A percentile compares a stretch with the other conserved stretches of the same genome.
These are phyloP conservation scores for Metopia argyrocephala DNA, from an alignment of 2,888 invertebrate species.

Conservation along the genomic window DNA sequence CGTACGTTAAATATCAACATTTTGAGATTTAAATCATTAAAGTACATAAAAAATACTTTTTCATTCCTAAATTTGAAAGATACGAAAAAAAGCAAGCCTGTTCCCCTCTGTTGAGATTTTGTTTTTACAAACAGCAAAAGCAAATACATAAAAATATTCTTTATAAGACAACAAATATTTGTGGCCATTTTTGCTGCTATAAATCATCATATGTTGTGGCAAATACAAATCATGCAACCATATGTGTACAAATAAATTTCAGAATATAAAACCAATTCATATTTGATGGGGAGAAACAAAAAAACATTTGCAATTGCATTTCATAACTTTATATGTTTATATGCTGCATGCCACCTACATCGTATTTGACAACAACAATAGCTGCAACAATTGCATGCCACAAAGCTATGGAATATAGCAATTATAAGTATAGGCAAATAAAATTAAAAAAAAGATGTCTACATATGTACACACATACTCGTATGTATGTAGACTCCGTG, in stretches of 20 bases:
- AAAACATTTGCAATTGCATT: slow-evolving; percentile 30
- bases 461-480: neutral
- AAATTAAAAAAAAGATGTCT: neutral
- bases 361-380: neutral
- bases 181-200: neutral
- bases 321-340: slow-evolving; percentile 18
- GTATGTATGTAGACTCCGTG: neutral
- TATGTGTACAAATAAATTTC: neutral
- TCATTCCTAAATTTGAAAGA: no score
- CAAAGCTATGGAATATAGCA: neutral
- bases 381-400: slow-evolving; percentile 18
- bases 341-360: slow-evolving; percentile 14
- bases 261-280: neutral
- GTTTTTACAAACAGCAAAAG: no score
- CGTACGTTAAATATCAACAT: no score
- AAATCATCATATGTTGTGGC: neutral
- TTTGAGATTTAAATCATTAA: no score
- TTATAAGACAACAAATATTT: neutral
- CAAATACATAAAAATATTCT: no score
- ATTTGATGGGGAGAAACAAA: slow-evolving; percentile 24
- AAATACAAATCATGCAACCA: neutral
- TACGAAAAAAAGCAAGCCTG: no score
- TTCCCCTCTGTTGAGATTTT: no score
- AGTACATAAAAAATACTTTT: no score
- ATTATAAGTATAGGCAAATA: neutral